Evolutionary conservation across 1,140 invertebrate genomes (phyloP).

Genomic region (Trichonephila clavipes): DNA sequence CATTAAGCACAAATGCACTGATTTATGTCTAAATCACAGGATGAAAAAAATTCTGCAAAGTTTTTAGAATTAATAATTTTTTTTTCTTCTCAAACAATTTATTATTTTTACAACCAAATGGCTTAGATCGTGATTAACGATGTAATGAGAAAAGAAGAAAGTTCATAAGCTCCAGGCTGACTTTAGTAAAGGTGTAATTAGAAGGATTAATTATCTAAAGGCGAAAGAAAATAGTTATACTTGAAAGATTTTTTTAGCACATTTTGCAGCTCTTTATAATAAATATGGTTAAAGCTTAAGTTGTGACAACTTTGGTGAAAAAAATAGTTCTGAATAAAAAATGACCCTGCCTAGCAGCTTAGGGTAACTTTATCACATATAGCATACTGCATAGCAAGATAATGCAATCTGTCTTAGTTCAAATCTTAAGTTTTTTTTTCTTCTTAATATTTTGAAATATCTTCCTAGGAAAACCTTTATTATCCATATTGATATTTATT

Average conservation of each 20-base stretch:
- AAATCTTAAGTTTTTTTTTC: too few relatives aligned
- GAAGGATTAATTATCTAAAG: slow-evolving; percentile 23
- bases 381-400: too few relatives aligned
- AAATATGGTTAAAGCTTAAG: background rate
- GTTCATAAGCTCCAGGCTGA: background rate
- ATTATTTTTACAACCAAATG: background rate
- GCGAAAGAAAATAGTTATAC: background rate
- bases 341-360: too few relatives aligned
- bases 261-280: background rate
- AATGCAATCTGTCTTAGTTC: too few relatives aligned
- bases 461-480: too few relatives aligned
- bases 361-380: too few relatives aligned
- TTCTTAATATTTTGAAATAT: too few relatives aligned
- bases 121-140: slow-evolving; percentile 16
- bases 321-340: too few relatives aligned
- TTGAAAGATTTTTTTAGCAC: background rate
- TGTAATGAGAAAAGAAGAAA: background rate
- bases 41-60: background rate
- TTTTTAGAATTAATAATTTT: slow-evolving; percentile 1
- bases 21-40: background rate
- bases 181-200: slow-evolving; percentile 31
- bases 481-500: too few relatives aligned
- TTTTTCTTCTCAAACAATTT: background rate
- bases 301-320: background rate
- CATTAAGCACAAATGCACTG: background rate